phyloP scores from a whole-genome alignment of 2,888 invertebrate genomes.

The Eupelmus urozonus region DNA sequence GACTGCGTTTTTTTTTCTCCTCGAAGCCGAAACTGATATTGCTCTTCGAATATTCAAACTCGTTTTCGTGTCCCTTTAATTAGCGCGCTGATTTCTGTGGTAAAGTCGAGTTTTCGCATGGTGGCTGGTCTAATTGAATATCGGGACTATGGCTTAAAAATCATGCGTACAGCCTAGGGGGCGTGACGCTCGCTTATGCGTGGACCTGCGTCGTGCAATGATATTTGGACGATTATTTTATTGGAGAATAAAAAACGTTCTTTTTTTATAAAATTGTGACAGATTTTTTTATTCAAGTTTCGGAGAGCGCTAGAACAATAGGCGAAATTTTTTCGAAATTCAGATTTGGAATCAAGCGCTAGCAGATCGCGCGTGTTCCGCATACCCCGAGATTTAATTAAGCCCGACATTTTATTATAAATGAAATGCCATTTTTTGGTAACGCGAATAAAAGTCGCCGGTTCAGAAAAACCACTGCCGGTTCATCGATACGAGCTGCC shows the following conservation, averaged over 20 bases:
- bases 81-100: constrained; percentile 21
- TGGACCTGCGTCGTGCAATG: neutral
- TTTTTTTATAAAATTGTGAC: too few relatives aligned
- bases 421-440: too few relatives aligned
- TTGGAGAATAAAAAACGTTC: neutral
- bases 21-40: constrained; percentile 36
- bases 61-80: constrained; percentile 18
- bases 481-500: too few relatives aligned
- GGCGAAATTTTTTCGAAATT: too few relatives aligned
- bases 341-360: too few relatives aligned
- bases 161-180: neutral
- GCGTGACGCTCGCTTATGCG: neutral
- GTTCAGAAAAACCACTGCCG: too few relatives aligned
- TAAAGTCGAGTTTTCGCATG: neutral
- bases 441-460: too few relatives aligned
- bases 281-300: too few relatives aligned
- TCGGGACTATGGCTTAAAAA: constrained; percentile 8
- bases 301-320: too few relatives aligned
- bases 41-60: constrained; percentile 38
- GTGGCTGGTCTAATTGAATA: constrained; percentile 14
- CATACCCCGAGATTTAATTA: too few relatives aligned
- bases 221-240: neutral
- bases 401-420: too few relatives aligned
- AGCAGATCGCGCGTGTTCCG: too few relatives aligned
- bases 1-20: neutral